Evolutionary conservation across 2,888 invertebrate species (phyloP), one percentile per base, ranked within the genome.

Genomic region (Hedychridium roseum): DNA sequence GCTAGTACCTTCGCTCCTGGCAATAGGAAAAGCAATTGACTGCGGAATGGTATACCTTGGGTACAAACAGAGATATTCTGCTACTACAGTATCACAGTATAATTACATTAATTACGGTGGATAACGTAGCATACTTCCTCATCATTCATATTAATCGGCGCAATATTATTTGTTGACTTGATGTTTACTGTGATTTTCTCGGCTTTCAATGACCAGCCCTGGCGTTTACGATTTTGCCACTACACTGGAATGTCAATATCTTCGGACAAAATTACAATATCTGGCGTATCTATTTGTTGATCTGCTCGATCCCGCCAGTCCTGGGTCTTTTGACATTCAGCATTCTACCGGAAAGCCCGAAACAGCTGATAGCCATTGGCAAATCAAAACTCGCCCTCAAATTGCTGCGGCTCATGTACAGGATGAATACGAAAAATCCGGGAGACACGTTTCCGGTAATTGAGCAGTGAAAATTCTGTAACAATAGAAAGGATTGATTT

Each of bases 261-360:
- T 67, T 72, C 48, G 63, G 68, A 17, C 57, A 52, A 18, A 56
- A 60, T 17, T 78, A 73, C 68, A 70, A 76, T 56, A 77, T 80
- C 34, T 84, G 84, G 84, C 73, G 82, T 28, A 74, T 83, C 36
- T 84, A 82, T 61, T 63, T 77, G 39, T 45, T 78, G 53, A 57
- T 70, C 15, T 77, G 81, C 57, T 78, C 81, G 21, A 66, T 90
- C 50, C 88, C 92, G 11, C 87, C 90, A 18, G 72, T 92, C 0
- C 59, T 89, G 0, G 85, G 89, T 5, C 87, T 88, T 0, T 51
- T 88, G 16, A 81, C 84, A 0, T 81, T 86, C 54, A 78, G 86
- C 57, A 81, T 84, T 51, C 74, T 89, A 47, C 90, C 91, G 0
- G 91, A 92, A 73, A 91, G 90, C 67, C 92, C 92, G 3, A 90